A percentile compares a stretch with the other conserved stretches of the same genome.
These are phyloP conservation scores for Cheirogaleus medius DNA, from an alignment of 2,113 vertebrate species.

Conservation along the genomic window DNA sequence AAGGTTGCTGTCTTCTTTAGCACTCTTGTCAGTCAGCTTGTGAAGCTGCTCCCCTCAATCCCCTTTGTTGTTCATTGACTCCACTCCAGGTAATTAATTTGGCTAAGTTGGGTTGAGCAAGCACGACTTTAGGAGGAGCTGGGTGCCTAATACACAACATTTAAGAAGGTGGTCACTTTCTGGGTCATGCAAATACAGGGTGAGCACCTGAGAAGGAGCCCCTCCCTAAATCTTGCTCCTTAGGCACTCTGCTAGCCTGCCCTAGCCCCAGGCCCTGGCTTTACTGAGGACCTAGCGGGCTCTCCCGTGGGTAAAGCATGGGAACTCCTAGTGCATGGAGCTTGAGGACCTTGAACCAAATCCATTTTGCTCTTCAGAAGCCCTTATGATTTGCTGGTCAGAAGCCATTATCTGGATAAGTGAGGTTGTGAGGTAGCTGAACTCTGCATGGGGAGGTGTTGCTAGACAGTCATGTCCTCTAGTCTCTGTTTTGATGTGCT, in stretches of 20 bases:
- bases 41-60: not conserved
- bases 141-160: not conserved
- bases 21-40: not conserved
- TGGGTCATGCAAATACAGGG: not conserved
- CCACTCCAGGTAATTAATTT: not conserved
- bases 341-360: not conserved
- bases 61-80: not conserved
- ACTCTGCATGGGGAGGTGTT: not conserved
- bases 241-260: not conserved
- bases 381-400: not conserved
- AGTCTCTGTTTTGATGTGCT: not conserved
- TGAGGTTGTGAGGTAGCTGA: not conserved
- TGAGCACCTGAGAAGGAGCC: not conserved
- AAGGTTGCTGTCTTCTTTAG: not conserved
- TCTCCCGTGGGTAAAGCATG: not conserved
- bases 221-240: not conserved
- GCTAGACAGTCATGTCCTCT: not conserved
- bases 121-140: not conserved
- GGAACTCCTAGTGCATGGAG: no score
- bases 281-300: not conserved
- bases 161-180: not conserved
- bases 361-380: not conserved
- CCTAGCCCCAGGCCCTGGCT: no score
- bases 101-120: no score
- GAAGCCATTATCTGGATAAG: not conserved